Conservation (phyloP, 1,140 invertebrate species). For the Leguminivora glycinivorella region DNA sequence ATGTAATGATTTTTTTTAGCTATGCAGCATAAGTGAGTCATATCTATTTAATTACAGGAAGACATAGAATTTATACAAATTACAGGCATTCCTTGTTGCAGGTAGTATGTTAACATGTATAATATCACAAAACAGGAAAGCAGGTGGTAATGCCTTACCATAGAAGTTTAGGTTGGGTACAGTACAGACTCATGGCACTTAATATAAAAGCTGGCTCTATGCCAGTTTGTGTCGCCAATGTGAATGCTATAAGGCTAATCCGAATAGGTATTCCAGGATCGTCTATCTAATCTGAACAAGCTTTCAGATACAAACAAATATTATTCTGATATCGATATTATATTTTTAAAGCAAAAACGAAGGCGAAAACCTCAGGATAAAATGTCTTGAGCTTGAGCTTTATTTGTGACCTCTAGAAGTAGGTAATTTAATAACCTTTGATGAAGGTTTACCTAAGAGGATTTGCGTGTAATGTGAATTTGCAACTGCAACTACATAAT, state of each 20-base stretch:
- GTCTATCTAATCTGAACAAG: background rate
- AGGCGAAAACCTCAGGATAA: too few species aligned
- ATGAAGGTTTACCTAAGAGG: too few species aligned
- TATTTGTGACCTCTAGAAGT: too few species aligned
- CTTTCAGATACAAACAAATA: background rate
- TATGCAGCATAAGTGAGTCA: background rate
- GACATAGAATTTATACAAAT: background rate
- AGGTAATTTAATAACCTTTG: too few species aligned
- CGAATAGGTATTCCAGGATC: background rate
- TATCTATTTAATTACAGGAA: background rate
- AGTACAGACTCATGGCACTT: background rate
- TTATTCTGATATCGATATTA: too few species aligned
- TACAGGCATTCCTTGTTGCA: background rate
- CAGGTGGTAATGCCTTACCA: background rate
- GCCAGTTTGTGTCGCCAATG: constrained; percentile 48
- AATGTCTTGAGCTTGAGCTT: too few species aligned
- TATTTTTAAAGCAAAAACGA: too few species aligned
- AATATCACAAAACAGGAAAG: background rate
- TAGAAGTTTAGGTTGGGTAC: background rate
- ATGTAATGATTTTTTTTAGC: background rate
- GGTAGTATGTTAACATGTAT: background rate
- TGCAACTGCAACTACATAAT: too few species aligned
- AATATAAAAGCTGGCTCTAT: constrained; percentile 43
- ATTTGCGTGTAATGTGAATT: too few species aligned
- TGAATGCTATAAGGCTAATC: constrained; percentile 40